Evolutionary conservation across 2,113 vertebrate genomes (phyloP), one percentile per base, ranked within the genome.

Genomic region (Nerophis lumbriciformis): DNA sequence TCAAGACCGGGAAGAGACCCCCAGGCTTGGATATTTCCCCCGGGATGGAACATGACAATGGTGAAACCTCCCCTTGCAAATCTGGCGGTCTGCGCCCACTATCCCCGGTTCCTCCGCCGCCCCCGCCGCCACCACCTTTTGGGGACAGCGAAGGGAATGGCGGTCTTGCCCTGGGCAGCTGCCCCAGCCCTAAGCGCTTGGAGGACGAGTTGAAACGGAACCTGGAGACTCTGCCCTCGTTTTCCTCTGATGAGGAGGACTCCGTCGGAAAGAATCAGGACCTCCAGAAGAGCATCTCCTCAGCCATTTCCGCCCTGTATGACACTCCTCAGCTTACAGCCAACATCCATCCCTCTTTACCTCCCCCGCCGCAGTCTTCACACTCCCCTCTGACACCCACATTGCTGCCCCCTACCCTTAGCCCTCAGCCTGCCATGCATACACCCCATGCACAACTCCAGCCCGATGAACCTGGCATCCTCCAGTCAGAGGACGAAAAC

Each of bases 231-330:
- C 75, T 97, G 53, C 94, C 94, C 0, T 97, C 94, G 0, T 97
- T 97, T 80, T 96, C 94, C 1, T 95, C 94, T 0, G 94, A 96
- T 0, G 94, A 97, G 77, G 94, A 97, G 58, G 94, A 97, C 78
- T 97, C 94, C 0, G 94, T 97, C 0, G 93, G 93, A 70, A 96
- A 96, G 87, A 97, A 97, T 81, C 92, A 95, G 80, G 95, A 97
- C 75, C 91, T 97, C 28, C 95, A 97, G 84, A 95, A 96, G 78
- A 95, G 94, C 88, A 97, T 97, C 69, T 94, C 94, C 19, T 96
- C 94, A 0, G 94, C 94, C 65, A 97, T 97, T 75, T 97, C 94
- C 0, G 94, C 94, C 42, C 90, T 97, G 5, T 94, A 97, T 0
- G 94, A 97, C 70, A 95, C 94, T 0, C 90, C 92, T 1, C 91